Base-by-base conservation (phyloP, 2,797 vertebrate species). In the Periparus ater region DNA sequence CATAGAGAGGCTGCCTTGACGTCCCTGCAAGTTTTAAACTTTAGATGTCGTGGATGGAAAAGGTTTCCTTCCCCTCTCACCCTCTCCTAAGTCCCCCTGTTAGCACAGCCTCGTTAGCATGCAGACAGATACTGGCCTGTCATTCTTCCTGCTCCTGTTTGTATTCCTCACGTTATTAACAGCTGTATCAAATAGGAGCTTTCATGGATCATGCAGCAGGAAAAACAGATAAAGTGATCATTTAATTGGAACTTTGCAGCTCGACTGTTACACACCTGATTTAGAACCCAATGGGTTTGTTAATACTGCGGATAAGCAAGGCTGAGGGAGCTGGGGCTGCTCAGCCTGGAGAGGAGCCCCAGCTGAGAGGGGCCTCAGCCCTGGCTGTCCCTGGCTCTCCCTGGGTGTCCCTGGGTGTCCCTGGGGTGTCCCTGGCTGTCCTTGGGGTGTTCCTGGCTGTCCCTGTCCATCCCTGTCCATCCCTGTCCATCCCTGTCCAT, bases 131-230 rank as follows among this genome's bases (percentile, higher is more conserved):
- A 55, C 11, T 21, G 13, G 51, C 32, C 65, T 88, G 88, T 70
- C 91, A 72, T 84, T 94, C 82, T 88, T 70, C 74, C 54, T 1
- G 1, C 38, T 96, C 29, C 85, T 85, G 6, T 93, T 92, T 92
- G 42, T 95, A 63, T 55, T 73, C 72, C 77, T 84, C 93, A n/a
- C 5, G 38, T 85, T 94, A 76, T 94, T 91, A 96, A 92, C 80
- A 96, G 84, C 72, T 85, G 77, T 93, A 85, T 95, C 89, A 91
- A 73, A 91, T 5, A 89, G 68, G 57, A 71, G 50, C n/a, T 95
- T 81, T 90, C 12, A 36, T 14, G 38, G 86, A 66, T 96, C 72
- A 17, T 32, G 47, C 75, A 91, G 40, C 34, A 89, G 77, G 91
- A 91, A 70, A 95, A 61, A 63, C 36, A 72, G 72, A 93, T 83